phyloP scores from a whole-genome alignment of 2,888 invertebrate species.

The Cryptus viduatorius region DNA sequence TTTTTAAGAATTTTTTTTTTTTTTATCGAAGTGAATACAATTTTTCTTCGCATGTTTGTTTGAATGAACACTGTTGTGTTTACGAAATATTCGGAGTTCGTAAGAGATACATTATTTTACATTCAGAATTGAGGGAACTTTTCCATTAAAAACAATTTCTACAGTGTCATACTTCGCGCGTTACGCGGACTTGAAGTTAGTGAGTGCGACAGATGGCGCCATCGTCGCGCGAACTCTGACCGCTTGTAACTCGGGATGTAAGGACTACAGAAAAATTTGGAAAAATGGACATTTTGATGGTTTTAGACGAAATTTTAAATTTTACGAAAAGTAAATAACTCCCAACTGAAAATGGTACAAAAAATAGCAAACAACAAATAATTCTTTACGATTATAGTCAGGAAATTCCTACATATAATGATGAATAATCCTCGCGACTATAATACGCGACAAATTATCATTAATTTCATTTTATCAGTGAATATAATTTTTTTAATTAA shows the following conservation, averaged over 20 bases:
- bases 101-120: not conserved
- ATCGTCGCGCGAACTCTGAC: not conserved
- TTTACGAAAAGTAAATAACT: too few species aligned
- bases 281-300: not conserved
- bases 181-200: not conserved
- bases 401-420: too few species aligned
- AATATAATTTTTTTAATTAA: too few species aligned
- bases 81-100: not conserved
- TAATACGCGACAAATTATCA: too few species aligned
- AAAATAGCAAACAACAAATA: too few species aligned
- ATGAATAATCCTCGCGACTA: too few species aligned
- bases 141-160: not conserved
- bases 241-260: not conserved
- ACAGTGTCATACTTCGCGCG: not conserved
- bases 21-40: not conserved
- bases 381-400: too few species aligned
- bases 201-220: not conserved
- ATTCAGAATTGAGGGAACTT: not conserved
- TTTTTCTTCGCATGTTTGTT: not conserved
- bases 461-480: too few species aligned
- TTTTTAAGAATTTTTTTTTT: not conserved
- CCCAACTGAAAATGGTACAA: too few species aligned
- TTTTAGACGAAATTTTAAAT: not conserved
- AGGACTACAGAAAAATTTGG: not conserved
- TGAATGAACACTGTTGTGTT: not conserved